Base-by-base conservation (phyloP, 92 coral and sea anemone species). In the Phymanthus crucifer region DNA sequence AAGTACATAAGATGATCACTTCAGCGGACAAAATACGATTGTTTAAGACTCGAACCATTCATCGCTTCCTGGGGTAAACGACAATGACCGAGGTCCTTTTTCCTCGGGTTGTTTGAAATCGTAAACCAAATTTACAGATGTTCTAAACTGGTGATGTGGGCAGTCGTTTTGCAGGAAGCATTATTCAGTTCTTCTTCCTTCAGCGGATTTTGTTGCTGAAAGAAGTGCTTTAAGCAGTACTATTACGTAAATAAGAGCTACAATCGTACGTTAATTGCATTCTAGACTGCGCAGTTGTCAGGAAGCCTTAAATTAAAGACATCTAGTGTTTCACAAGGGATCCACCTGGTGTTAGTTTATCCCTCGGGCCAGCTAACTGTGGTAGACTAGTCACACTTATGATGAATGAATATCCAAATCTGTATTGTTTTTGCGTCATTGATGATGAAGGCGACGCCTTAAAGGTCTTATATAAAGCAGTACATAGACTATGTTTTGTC, bases 81-180 rank as follows among this genome's bases (percentile, higher is more conserved):
- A 7, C 34, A 27, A 61, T 29, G 3, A 24, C 13, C 33, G 29
- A 61, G 10, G 3, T 3, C 13, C 68, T 61, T 17, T 24, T 61
- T 34, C 33, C 33, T 61, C 68, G 68, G 68, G 68, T 61, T 27
- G 68, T 61, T 61, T 61, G 68, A 61, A 27, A 61, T 61, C 13
- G 29, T 26, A 61, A 7, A 61, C 68, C 13, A 14, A 27, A 61
- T 24, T 61, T 61, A 61, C 33, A 61, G 14, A 61, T 61, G 68
- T 29, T 61, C 3, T 61, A 61, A 27, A 29, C 34, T 4, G 68
- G 18, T 17, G 18, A 61, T 61, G 26, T 24, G 32, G 13, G 33
- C 8, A 61, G 12, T 61, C 68, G 17, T 24, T 24, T 11, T 5
- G 29, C 68, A 29, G 68, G 34, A 61, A 61, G 8, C 32, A 24